Base-by-base conservation (phyloP, 2,888 invertebrate species). In the Thelaira solivaga region DNA sequence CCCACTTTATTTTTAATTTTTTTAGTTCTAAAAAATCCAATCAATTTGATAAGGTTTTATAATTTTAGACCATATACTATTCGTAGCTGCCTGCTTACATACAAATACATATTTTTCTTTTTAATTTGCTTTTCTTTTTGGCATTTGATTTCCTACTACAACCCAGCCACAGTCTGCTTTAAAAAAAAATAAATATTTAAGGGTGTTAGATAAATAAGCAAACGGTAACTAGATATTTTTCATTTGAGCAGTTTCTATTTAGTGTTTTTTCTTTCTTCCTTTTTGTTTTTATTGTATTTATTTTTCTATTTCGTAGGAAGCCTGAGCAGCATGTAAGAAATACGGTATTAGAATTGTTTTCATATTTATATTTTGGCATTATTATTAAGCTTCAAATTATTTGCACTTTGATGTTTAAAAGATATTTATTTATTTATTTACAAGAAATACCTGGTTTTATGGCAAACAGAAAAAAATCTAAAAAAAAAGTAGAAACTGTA, bases 31-130 rank as follows among this genome's bases (percentile, higher is more conserved):
- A 16, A 24, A 76, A 77, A 77, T 65, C 71, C 76, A 76, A 76
- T 76, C 76, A 76, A 76, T 71, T 76, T 65, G 71, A 76, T 76
- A 76, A 71, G 71, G 71, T 64, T 65, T 76, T 57, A 62, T 71
- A 53, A 53, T 62, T 57, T 59, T 31, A 64, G n/a, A n/a, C n/a
- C n/a, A n/a, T n/a, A n/a, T n/a, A n/a, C n/a, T n/a, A n/a, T n/a
- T n/a, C n/a, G n/a, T n/a, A n/a, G n/a, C n/a, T n/a, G n/a, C n/a
- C n/a, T n/a, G n/a, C n/a, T 10, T 69, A 55, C 16, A 22, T 55
- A 57, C 39, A 34, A 18, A 62, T n/a, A 51, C 20, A 16, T 26
- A 11, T 61, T 34, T 36, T 72, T 57, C n/a, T 39, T 39, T 20
- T 13, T 51, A 24, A 6, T 43, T 43, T 6, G n/a, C 26, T 16